A percentile compares a stretch with the other conserved stretches of the same genome.
These are phyloP conservation scores for Cyprinodon diabolis DNA, from an alignment of 2,797 vertebrate species.

Conservation along the genomic window DNA sequence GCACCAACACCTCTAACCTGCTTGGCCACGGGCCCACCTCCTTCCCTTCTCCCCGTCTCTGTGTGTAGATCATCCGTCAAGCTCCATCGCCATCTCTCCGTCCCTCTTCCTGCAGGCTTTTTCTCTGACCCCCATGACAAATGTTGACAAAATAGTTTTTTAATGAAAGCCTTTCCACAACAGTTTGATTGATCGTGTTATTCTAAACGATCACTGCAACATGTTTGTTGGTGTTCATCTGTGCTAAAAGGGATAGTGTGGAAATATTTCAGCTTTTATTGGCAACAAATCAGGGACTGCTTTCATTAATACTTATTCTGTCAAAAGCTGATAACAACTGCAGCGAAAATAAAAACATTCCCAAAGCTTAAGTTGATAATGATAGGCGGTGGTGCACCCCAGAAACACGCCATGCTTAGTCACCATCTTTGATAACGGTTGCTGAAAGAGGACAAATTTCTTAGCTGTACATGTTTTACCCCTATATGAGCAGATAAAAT, in stretches of 20 bases:
- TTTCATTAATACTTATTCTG: no score
- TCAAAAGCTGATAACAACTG: no score
- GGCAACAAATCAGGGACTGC: no score
- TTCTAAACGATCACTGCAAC: not conserved
- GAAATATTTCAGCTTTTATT: no score
- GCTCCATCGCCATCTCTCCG: not conserved
- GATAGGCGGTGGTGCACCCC: no score
- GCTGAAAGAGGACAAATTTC: no score
- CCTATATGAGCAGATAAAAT: no score
- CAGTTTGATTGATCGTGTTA: not conserved
- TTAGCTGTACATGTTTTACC: no score
- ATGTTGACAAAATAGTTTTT: not conserved
- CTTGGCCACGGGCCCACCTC: slow-evolving; percentile 56
- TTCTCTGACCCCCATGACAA: not conserved
- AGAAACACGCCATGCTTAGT: no score
- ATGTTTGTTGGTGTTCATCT: not conserved
- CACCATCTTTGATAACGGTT: no score
- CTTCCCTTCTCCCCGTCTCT: slow-evolving; percentile 34
- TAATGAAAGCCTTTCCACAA: not conserved
- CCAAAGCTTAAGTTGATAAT: no score
- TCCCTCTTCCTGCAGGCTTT: slow-evolving; percentile 7
- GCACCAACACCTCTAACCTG: slow-evolving; percentile 66
- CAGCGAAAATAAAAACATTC: no score
- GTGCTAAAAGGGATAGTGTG: slow-evolving; percentile 11
- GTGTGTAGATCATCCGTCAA: slow-evolving; percentile 51